These are phyloP conservation scores for Aurelia sp. DNA, from an alignment of 30 jellyfish, hydroid and myxozoan species.

Conservation along the genomic window DNA sequence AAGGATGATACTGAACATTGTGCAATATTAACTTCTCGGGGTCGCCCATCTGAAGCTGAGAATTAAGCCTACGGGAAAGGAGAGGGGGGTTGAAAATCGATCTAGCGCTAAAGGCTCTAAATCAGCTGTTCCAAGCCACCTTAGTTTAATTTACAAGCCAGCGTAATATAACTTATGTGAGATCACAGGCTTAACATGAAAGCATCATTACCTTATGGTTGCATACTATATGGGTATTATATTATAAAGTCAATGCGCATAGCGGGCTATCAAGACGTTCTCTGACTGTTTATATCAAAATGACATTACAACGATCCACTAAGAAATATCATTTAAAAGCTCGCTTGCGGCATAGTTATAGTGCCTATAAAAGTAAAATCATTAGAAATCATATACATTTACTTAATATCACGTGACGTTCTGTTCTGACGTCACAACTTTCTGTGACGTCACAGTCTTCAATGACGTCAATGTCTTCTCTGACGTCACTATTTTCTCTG, in stretches of 20 bases:
- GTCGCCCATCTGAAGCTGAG: no score
- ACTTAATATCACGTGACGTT: conserved; percentile 35
- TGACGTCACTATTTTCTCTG: background rate
- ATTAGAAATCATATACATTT: conserved; percentile 12
- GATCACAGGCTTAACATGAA: no score
- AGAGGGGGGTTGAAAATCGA: no score
- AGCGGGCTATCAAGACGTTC: conserved; percentile 57
- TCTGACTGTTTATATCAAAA: conserved; percentile 41
- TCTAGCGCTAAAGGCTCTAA: no score
- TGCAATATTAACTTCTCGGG: no score
- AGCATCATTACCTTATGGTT: no score
- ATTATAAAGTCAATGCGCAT: conserved; percentile 46
- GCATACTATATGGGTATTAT: conserved; percentile 7
- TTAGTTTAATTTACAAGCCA: no score
- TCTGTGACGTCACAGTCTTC: conserved; percentile 10
- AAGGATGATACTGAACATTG: no score
- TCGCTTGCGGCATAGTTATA: conserved; percentile 35
- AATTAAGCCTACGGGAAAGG: no score
- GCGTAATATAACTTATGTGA: no score
- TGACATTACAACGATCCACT: conserved; percentile 40
- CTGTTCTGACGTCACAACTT: conserved; percentile 24
- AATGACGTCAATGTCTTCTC: background rate
- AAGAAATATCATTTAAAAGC: conserved; percentile 45
- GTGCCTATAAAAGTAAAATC: conserved; percentile 53
- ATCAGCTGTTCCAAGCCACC: no score